A percentile compares a stretch with the other conserved stretches of the same genome.
Evolutionary conservation across 1,140 invertebrate species (phyloP).

Genomic region (Lepidostoma basale): DNA sequence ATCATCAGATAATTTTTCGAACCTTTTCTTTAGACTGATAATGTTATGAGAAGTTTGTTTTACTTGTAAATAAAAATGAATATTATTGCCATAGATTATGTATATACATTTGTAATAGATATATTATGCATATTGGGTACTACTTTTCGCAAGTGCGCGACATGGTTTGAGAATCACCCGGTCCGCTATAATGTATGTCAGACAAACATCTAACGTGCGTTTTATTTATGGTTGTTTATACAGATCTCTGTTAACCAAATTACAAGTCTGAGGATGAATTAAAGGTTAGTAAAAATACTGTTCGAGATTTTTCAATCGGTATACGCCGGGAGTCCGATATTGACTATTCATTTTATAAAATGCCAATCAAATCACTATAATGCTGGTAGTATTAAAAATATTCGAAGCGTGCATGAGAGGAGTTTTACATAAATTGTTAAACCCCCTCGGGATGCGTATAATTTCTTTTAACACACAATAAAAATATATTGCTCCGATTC

Average conservation of each 20-base stretch:
- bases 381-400: slow-evolving; percentile 9
- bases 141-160: no score
- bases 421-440: neutral
- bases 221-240: slow-evolving; percentile 38
- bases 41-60: no score
- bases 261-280: neutral
- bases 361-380: neutral
- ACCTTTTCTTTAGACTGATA: no score
- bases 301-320: neutral
- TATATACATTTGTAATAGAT: no score
- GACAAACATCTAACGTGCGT: slow-evolving; percentile 4
- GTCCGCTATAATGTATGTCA: slow-evolving; percentile 21
- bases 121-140: no score
- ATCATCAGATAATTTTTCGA: no score
- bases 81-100: no score
- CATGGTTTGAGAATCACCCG: slow-evolving; percentile 14
- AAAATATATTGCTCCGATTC: no score
- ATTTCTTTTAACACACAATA: no score
- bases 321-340: slow-evolving; percentile 23
- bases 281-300: neutral
- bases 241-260: neutral
- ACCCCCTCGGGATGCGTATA: no score
- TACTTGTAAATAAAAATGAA: no score
- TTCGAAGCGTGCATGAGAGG: no score
- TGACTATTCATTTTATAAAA: slow-evolving; percentile 34